Evolutionary conservation across 1,140 invertebrate species (phyloP).

Genomic region (Drosophila saltans): DNA sequence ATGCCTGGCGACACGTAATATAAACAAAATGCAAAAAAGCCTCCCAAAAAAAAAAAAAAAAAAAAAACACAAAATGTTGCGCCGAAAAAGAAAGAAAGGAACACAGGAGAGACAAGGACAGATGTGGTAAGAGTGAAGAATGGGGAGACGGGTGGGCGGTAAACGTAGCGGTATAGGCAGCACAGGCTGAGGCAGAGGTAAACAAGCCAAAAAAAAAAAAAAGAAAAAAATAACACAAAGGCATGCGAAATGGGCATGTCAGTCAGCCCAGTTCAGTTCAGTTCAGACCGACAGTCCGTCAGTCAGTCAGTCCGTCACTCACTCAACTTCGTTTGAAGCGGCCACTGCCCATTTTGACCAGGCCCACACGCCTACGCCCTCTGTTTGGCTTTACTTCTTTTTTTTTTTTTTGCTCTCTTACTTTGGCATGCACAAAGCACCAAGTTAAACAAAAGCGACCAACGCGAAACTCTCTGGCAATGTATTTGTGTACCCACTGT

Average conservation of each 20-base stretch:
- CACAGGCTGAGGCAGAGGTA: conserved; percentile 28
- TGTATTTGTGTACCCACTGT: conserved; percentile 37
- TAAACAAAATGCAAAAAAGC: conserved; percentile 72
- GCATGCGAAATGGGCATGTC: conserved; percentile 73
- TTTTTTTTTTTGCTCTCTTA: conserved; percentile 29
- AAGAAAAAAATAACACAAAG: conserved; percentile 46
- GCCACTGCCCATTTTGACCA: conserved; percentile 51
- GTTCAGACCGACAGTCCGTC: conserved; percentile 27
- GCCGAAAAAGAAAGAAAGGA: conserved; percentile 55
- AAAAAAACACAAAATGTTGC: conserved; percentile 40
- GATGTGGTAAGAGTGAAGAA: conserved; percentile 19
- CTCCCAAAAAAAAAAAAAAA: conserved; percentile 28
- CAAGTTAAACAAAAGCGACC: conserved; percentile 61
- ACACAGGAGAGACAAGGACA: conserved; percentile 31
- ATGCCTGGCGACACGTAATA: conserved; percentile 64
- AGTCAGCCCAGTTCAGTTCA: conserved; percentile 36
- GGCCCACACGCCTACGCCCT: conserved; percentile 40
- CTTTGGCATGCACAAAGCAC: conserved; percentile 74
- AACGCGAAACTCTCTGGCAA: conserved; percentile 19
- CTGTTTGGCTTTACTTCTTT: background rate
- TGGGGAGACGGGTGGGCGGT: background rate
- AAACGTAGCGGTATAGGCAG: background rate
- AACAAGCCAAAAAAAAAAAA: conserved; percentile 44
- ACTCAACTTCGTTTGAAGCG: conserved; percentile 46
- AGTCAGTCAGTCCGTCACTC: conserved; percentile 55